A percentile compares a stretch with the other conserved stretches of the same genome.
phyloP scores from a whole-genome alignment of 2,797 vertebrate genomes.

The Todus mexicanus region DNA sequence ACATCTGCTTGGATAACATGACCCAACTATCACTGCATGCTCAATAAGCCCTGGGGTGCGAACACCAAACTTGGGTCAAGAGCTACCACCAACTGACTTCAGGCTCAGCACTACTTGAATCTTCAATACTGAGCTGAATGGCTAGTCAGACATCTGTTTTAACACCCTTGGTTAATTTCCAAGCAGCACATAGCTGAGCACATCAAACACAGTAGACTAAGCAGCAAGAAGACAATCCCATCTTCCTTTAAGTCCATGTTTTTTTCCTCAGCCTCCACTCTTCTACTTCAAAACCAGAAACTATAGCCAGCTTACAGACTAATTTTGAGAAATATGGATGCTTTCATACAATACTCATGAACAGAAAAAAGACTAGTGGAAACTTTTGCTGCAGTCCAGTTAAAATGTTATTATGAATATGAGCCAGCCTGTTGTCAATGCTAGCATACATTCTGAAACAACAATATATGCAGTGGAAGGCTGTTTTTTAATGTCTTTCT shows the following conservation, averaged over 20 bases:
- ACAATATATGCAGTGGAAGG: not conserved
- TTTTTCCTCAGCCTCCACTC: not conserved
- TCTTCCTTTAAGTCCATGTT: not conserved
- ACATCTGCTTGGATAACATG: not conserved
- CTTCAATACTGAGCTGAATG: not conserved
- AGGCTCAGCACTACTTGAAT: not conserved
- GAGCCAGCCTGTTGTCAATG: not conserved
- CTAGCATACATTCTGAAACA: not conserved
- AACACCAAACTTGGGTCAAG: not conserved
- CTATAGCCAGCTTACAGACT: not conserved
- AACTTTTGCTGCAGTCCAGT: not conserved
- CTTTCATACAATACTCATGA: not conserved
- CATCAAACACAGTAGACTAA: not conserved
- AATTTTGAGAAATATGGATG: not conserved
- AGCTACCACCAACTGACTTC: not conserved
- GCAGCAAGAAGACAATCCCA: not conserved
- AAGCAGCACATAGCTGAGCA: not conserved
- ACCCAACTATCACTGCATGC: not conserved
- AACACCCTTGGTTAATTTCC: constrained; percentile 1
- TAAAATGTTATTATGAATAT: not conserved
- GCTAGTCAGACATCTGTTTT: not conserved
- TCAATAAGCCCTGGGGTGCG: not conserved
- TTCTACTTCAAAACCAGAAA: not conserved
- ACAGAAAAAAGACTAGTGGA: not conserved
- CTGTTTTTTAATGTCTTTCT: not conserved